Evolutionary conservation across 2,888 invertebrate genomes (phyloP).

Genomic region (Marasmarcha lunaedactyla): DNA sequence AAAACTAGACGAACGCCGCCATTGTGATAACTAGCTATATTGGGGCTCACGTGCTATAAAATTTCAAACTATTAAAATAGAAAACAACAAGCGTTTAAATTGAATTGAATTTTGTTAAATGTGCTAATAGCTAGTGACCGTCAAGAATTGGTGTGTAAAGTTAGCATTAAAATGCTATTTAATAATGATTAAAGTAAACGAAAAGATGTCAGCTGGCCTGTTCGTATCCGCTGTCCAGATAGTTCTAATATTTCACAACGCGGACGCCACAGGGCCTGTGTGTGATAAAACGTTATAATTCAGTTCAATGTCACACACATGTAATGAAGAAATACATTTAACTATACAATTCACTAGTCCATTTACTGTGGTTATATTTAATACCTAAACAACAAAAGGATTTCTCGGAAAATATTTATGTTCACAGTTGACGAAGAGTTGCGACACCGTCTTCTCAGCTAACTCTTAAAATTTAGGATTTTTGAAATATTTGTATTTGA

Average conservation of each 20-base stretch:
- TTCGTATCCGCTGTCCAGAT: conserved; percentile 29
- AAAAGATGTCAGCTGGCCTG: conserved; percentile 39
- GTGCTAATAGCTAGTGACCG: conserved; percentile 38
- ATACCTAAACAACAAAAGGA: conserved; percentile 19
- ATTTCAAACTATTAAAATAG: too few relatives aligned
- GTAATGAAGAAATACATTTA: conserved; percentile 50
- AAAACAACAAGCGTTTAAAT: conserved; percentile 10
- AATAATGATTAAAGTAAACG: conserved; percentile 39
- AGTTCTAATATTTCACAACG: conserved; percentile 36
- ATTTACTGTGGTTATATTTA: background rate
- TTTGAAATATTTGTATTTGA: conserved; percentile 59
- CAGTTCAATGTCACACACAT: conserved; percentile 56
- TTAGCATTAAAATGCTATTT: conserved; percentile 51
- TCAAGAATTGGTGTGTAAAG: conserved; percentile 27
- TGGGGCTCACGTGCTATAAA: too few relatives aligned
- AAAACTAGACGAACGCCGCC: background rate
- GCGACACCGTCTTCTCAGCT: conserved; percentile 33
- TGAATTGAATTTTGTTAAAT: conserved; percentile 36
- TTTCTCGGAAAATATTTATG: conserved; percentile 48
- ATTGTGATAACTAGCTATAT: too few relatives aligned
- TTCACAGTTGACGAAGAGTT: conserved; percentile 43
- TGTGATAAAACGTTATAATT: conserved; percentile 53
- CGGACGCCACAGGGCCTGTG: conserved; percentile 30
- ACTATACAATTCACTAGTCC: conserved; percentile 20
- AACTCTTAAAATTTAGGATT: conserved; percentile 45